phyloP scores from a whole-genome alignment of 2,888 invertebrate genomes.

The Dioctria linearis region DNA sequence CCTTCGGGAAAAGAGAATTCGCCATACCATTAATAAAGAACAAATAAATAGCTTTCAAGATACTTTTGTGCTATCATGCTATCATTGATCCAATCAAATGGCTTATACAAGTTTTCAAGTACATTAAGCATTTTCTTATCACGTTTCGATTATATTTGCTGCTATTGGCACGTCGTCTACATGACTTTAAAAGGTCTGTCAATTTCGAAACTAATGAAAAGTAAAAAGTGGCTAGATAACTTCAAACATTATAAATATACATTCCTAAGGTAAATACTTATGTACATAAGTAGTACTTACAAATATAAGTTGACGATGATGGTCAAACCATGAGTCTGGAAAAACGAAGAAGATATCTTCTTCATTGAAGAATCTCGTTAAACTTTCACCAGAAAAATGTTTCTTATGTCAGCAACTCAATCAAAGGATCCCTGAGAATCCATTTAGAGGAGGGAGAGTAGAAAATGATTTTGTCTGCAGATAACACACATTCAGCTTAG shows the following conservation, averaged over 20 bases:
- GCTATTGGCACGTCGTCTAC: background rate
- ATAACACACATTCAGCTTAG: background rate
- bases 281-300: too few species aligned
- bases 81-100: background rate
- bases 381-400: constrained; percentile 5
- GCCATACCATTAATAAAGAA: background rate
- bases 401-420: constrained; percentile 13
- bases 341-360: background rate
- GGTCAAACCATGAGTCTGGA: background rate
- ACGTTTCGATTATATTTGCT: background rate
- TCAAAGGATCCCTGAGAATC: background rate
- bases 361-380: constrained; percentile 1
- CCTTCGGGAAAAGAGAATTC: background rate
- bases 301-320: background rate
- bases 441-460: background rate
- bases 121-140: constrained; percentile 7
- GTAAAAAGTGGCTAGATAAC: constrained; percentile 1
- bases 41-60: background rate
- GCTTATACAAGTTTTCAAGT: constrained; percentile 1
- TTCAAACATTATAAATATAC: background rate
- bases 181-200: background rate
- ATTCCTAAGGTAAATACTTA: background rate
- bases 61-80: background rate
- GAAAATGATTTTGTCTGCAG: background rate
- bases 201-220: background rate